A percentile compares a stretch with the other conserved stretches of the same genome.
These are phyloP conservation scores for Porites lutea DNA, from an alignment of 64 coral and sea anemone species.

Conservation along the genomic window DNA sequence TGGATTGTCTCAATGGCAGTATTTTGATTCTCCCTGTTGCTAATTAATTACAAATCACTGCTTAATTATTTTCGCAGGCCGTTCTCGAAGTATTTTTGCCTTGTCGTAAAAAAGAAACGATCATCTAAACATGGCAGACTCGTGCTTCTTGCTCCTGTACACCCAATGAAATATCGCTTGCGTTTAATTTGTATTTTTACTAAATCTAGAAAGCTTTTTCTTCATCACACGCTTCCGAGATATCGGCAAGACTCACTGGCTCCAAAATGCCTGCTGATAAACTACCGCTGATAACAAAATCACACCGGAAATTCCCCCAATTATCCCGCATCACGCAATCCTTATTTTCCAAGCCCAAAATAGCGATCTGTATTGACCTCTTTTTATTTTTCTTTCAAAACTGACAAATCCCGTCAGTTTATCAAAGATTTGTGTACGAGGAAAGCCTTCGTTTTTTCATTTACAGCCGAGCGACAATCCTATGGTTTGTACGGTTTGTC, in stretches of 20 bases:
- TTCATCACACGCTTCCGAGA: conserved; percentile 29
- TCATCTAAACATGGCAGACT: neutral
- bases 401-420: no score
- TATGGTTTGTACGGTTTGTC: no score
- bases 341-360: neutral
- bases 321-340: conserved; percentile 32
- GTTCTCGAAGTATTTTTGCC: neutral
- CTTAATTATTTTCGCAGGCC: conserved; percentile 7
- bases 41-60: conserved; percentile 1
- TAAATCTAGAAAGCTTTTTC: conserved; percentile 29
- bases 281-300: conserved; percentile 29
- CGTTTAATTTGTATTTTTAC: neutral
- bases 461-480: no score
- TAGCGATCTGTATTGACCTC: neutral
- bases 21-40: neutral
- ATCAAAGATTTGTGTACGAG: no score
- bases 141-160: neutral
- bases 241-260: conserved; percentile 14
- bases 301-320: conserved; percentile 23
- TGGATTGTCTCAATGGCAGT: neutral
- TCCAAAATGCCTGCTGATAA: conserved; percentile 52
- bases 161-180: neutral
- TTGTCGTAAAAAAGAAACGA: neutral
- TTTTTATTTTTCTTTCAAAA: neutral
- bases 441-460: no score